Percentiles rank a stretch among this genome's conserved stretches.
phyloP scores from a whole-genome alignment of 2,888 invertebrate genomes.

The Campoplex nolae region DNA sequence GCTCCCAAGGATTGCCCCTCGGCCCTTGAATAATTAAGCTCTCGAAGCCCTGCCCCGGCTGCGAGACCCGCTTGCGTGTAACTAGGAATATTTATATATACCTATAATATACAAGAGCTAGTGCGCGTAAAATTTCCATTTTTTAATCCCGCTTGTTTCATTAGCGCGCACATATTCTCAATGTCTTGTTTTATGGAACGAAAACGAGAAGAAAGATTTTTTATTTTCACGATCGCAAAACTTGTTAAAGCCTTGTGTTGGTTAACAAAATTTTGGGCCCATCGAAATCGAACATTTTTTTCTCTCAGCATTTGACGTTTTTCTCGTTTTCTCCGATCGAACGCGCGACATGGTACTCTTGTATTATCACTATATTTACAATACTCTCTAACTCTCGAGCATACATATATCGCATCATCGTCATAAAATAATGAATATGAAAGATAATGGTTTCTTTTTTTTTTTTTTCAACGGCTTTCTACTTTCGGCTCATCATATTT shows the following conservation, averaged over 20 bases:
- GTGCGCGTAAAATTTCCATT: slow-evolving; percentile 6
- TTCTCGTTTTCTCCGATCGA: not conserved
- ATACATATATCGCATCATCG: not conserved
- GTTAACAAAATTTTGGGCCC: slow-evolving; percentile 42
- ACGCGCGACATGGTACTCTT: too few relatives aligned
- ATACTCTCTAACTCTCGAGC: not conserved
- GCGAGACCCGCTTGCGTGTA: slow-evolving; percentile 21
- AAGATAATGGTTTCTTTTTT: not conserved
- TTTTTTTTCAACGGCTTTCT: too few relatives aligned
- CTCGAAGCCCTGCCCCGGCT: slow-evolving; percentile 51
- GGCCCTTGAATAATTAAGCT: slow-evolving; percentile 76
- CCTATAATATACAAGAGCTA: slow-evolving; percentile 7
- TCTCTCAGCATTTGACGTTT: not conserved
- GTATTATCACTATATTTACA: not conserved
- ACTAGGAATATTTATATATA: not conserved
- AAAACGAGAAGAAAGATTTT: too few relatives aligned
- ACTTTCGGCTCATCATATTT: too few relatives aligned
- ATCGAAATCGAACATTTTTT: not conserved
- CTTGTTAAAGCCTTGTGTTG: too few relatives aligned
- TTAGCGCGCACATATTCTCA: not conserved
- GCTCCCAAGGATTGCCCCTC: slow-evolving; percentile 59
- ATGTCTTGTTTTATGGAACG: not conserved
- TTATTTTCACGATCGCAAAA: too few relatives aligned
- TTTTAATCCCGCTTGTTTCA: not conserved
- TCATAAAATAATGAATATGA: not conserved